Evolutionary conservation across 2,797 vertebrate genomes (phyloP).

Genomic region (Argentina silus): DNA sequence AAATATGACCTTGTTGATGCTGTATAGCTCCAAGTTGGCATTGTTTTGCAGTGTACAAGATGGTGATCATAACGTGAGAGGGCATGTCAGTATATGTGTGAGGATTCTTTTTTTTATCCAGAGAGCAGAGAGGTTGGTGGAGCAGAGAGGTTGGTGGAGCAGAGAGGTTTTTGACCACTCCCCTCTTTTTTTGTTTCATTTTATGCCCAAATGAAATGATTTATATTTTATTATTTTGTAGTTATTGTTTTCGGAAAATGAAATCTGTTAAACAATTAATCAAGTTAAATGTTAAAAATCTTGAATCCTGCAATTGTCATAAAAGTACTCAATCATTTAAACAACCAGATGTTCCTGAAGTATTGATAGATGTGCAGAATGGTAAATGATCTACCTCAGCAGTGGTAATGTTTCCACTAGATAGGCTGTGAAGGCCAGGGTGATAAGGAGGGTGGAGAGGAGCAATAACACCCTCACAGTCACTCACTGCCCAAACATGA

Average conservation of each 20-base stretch:
- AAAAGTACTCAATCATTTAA: too few species aligned
- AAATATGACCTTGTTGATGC: too few species aligned
- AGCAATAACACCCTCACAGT: not conserved
- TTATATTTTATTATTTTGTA: too few species aligned
- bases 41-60: not conserved
- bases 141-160: not conserved
- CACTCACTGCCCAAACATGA: not conserved
- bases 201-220: not conserved
- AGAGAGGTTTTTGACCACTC: not conserved
- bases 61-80: not conserved
- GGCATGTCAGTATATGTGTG: not conserved
- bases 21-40: not conserved
- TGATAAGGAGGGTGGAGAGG: not conserved
- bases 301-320: too few species aligned
- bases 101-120: not conserved
- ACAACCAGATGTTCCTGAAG: too few species aligned
- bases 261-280: too few species aligned
- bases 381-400: not conserved
- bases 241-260: too few species aligned
- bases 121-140: not conserved
- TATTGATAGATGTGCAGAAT: not conserved
- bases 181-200: not conserved
- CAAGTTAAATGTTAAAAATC: too few species aligned
- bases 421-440: not conserved
- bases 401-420: not conserved